phyloP scores from a whole-genome alignment of 2,888 invertebrate species.

The Ectemnius cavifrons region DNA sequence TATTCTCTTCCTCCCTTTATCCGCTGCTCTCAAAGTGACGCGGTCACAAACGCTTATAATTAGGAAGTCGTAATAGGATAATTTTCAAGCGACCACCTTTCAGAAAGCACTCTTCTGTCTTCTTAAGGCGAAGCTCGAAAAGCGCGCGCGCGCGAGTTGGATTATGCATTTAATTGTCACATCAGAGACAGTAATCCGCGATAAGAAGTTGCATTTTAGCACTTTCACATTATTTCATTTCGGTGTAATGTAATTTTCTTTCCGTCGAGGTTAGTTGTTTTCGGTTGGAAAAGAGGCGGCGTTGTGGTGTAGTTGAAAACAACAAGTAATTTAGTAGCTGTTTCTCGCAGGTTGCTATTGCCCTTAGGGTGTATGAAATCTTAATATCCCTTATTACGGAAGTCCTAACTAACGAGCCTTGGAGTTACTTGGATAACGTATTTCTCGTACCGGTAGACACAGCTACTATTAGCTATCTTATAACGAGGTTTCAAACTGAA shows the following conservation, averaged over 20 bases:
- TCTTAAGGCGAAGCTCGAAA: conserved; percentile 28
- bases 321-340: conserved; percentile 49
- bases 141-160: conserved; percentile 8
- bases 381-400: conserved; percentile 64
- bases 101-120: conserved; percentile 36
- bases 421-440: conserved; percentile 57
- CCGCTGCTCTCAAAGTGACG: background rate
- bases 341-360: conserved; percentile 47
- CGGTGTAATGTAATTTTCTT: background rate
- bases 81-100: conserved; percentile 49
- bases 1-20: conserved; percentile 11
- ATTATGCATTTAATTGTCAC: no score
- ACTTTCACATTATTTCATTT: no score
- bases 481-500: conserved; percentile 45
- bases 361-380: conserved; percentile 58
- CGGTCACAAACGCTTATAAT: conserved; percentile 33
- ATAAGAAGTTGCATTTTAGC: no score
- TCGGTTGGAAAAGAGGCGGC: conserved; percentile 23
- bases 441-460: conserved; percentile 52
- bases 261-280: background rate
- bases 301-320: conserved; percentile 41
- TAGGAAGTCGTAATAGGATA: conserved; percentile 48
- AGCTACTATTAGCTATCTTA: conserved; percentile 45
- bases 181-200: no score
- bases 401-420: conserved; percentile 58